Percentiles rank a stretch among this genome's conserved stretches.
Evolutionary conservation across 2,888 invertebrate species (phyloP).

Genomic region (Eulithis testata): DNA sequence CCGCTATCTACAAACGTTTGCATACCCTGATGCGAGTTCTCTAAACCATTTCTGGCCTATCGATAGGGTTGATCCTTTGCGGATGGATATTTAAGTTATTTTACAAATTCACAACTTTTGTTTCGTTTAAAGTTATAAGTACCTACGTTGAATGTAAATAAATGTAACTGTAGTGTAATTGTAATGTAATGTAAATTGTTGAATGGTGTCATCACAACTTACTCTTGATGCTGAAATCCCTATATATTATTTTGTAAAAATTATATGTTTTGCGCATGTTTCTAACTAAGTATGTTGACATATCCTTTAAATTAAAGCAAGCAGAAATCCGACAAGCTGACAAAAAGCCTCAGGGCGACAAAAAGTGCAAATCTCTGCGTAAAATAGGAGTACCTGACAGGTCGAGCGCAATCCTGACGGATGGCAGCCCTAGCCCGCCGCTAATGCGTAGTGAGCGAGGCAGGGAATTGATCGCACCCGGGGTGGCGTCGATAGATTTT

Average conservation of each 20-base stretch:
- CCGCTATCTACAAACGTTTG: slow-evolving; percentile 40
- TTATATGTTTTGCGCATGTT: too few species aligned
- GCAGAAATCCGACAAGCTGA: slow-evolving; percentile 21
- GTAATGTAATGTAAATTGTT: too few species aligned
- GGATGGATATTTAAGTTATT: too few species aligned
- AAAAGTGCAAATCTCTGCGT: slow-evolving; percentile 32
- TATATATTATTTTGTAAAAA: too few species aligned
- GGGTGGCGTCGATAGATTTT: slow-evolving; percentile 35
- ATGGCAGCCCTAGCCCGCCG: slow-evolving; percentile 34
- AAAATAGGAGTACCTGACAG: slow-evolving; percentile 36
- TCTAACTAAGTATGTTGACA: neutral
- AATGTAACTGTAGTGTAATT: too few species aligned
- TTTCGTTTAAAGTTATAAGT: too few species aligned
- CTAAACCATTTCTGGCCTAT: slow-evolving; percentile 46
- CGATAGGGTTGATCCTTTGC: slow-evolving; percentile 37
- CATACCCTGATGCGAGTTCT: slow-evolving; percentile 45
- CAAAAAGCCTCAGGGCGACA: slow-evolving; percentile 27
- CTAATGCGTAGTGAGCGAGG: slow-evolving; percentile 37
- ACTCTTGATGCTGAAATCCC: too few species aligned
- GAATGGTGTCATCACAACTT: too few species aligned
- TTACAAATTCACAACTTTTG: too few species aligned
- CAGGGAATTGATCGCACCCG: slow-evolving; percentile 35
- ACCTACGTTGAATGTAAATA: too few species aligned
- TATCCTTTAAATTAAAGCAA: slow-evolving; percentile 23
- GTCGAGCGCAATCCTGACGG: slow-evolving; percentile 37